These are phyloP conservation scores for Paguma larvata DNA, from an alignment of 2,797 vertebrate genomes.

Conservation along the genomic window DNA sequence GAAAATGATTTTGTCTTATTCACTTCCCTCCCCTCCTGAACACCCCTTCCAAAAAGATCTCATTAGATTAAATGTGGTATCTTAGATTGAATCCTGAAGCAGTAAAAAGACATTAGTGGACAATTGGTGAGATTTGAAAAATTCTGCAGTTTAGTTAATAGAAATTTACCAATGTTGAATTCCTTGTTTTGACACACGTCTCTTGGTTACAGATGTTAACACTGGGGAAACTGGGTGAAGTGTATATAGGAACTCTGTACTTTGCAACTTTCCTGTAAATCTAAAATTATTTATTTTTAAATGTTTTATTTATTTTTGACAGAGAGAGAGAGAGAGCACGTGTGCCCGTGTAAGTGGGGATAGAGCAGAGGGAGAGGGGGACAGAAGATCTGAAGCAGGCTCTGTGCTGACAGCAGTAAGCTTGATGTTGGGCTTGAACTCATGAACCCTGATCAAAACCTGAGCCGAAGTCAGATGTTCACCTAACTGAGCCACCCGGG, in stretches of 20 bases:
- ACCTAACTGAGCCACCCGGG: too few species aligned
- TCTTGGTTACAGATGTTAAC: conserved; percentile 1
- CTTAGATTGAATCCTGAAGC: neutral
- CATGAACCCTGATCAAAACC: too few species aligned
- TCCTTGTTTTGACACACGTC: conserved; percentile 12
- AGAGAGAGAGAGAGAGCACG: too few species aligned
- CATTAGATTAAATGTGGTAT: conserved; percentile 19
- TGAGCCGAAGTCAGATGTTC: too few species aligned
- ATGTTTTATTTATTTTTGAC: too few species aligned
- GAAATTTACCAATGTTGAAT: neutral
- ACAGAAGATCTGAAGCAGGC: too few species aligned
- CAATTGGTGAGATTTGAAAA: neutral
- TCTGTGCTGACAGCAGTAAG: too few species aligned
- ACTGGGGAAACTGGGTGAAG: neutral
- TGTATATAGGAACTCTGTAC: neutral
- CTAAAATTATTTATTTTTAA: neutral
- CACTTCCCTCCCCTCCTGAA: neutral
- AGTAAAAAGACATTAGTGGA: neutral
- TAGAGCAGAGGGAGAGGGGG: too few species aligned
- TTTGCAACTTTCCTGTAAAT: conserved; percentile 40
- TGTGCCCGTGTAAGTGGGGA: too few species aligned
- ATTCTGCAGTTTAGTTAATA: conserved; percentile 30
- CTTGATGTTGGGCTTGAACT: too few species aligned
- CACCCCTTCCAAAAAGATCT: conserved; percentile 2
- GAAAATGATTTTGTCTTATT: conserved; percentile 17